Evolutionary conservation across 2,797 vertebrate genomes (phyloP).

Genomic region (Melanotaenia parkinsoni): DNA sequence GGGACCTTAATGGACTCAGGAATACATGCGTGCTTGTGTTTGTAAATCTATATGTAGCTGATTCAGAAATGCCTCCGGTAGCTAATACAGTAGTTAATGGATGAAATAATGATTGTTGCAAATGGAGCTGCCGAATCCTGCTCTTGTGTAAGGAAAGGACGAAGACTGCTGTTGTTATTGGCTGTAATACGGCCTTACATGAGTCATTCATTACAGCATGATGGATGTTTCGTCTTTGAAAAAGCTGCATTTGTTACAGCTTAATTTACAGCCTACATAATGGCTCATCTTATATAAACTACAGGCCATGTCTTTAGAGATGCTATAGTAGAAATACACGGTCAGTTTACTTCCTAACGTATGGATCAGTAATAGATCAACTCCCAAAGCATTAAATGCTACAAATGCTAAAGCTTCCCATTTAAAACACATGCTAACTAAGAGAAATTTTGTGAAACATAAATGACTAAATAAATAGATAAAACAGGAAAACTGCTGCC

Average conservation of each 20-base stretch:
- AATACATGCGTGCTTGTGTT: constrained; percentile 32
- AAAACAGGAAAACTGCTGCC: too few species aligned
- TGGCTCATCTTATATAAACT: constrained; percentile 4
- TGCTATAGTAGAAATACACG: background rate
- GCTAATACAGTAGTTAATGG: constrained; percentile 77
- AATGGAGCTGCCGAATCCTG: constrained; percentile 65
- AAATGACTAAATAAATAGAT: too few species aligned
- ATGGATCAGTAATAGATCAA: background rate
- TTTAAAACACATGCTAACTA: background rate
- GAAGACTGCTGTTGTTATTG: constrained; percentile 25
- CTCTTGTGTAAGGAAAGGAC: constrained; percentile 39
- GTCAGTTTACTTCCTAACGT: background rate
- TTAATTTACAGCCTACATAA: constrained; percentile 29
- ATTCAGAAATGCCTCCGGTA: constrained; percentile 72
- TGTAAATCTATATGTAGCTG: constrained; percentile 78
- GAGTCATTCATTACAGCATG: constrained; percentile 39
- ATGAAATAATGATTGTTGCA: constrained; percentile 75
- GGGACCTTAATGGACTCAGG: constrained; percentile 66
- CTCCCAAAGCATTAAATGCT: background rate
- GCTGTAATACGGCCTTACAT: constrained; percentile 7
- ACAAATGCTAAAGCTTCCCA: background rate
- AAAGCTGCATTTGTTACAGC: constrained; percentile 15
- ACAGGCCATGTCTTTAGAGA: constrained; percentile 9
- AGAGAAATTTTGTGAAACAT: background rate
- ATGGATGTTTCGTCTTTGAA: constrained; percentile 40